Evolutionary conservation across 2,888 invertebrate genomes (phyloP).

Genomic region (Gastracanthus pulcherrimus): DNA sequence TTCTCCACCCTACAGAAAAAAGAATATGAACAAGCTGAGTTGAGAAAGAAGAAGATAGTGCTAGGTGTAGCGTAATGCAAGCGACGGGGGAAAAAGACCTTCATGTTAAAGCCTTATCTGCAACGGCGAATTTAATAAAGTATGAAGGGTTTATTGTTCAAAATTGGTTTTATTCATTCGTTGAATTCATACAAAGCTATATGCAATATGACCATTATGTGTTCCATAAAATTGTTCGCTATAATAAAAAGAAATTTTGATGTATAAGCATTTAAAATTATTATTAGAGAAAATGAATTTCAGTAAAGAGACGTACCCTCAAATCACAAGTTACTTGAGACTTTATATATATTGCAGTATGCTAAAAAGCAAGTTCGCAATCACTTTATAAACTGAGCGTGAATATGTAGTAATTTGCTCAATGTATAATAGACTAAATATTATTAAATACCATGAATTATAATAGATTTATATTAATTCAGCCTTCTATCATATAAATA

Average conservation of each 20-base stretch:
- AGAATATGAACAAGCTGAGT: neutral
- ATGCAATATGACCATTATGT: neutral
- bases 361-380: constrained; percentile 2
- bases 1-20: neutral
- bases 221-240: neutral
- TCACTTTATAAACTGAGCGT: constrained; percentile 1
- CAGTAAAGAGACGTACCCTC: neutral
- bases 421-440: neutral
- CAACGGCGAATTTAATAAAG: neutral
- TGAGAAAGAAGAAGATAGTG: neutral
- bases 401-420: neutral
- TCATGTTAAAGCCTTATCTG: neutral
- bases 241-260: neutral
- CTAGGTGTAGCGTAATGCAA: neutral
- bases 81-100: neutral
- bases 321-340: neutral
- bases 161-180: neutral
- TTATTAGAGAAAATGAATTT: neutral
- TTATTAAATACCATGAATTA: too few species aligned
- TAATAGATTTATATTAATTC: too few species aligned
- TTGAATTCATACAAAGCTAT: neutral
- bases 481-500: too few species aligned
- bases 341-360: constrained; percentile 2
- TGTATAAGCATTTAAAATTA: neutral
- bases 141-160: neutral